Conservation (phyloP, 2,797 vertebrate species). For the Tamandua tetradactyla region DNA sequence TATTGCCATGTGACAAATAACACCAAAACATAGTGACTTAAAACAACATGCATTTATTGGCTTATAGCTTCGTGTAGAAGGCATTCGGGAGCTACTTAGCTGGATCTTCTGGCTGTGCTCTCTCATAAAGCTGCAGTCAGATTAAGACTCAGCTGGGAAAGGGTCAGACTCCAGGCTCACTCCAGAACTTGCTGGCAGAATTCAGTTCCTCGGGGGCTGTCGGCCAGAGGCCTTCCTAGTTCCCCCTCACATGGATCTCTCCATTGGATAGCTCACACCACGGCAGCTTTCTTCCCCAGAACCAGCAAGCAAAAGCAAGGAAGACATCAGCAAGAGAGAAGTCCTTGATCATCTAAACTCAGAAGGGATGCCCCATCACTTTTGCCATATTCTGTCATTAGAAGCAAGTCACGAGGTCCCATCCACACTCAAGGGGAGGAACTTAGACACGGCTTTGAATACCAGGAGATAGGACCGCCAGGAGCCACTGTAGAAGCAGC, state of each 20-base stretch:
- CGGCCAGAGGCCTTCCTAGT: neutral
- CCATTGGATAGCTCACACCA: too few species aligned
- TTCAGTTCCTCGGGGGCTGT: neutral
- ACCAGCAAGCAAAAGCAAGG: neutral
- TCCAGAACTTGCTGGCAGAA: neutral
- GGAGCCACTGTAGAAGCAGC: neutral
- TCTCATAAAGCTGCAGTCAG: neutral
- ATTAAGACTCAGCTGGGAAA: neutral
- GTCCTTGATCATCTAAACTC: neutral
- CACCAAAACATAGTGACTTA: too few species aligned
- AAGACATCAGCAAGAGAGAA: neutral
- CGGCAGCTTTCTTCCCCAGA: neutral
- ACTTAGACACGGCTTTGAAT: neutral
- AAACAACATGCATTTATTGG: too few species aligned
- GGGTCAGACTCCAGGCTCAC: neutral
- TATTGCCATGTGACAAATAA: neutral
- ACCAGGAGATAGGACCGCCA: accelerated
- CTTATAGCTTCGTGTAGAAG: neutral
- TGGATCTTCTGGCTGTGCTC: neutral
- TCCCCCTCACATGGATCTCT: neutral
- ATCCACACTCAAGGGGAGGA: neutral
- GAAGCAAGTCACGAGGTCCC: neutral
- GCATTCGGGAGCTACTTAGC: neutral
- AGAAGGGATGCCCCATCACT: neutral
- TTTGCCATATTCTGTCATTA: neutral